These are phyloP conservation scores for Pogonocichla stellata DNA, from an alignment of 2,113 vertebrate genomes.

Conservation along the genomic window DNA sequence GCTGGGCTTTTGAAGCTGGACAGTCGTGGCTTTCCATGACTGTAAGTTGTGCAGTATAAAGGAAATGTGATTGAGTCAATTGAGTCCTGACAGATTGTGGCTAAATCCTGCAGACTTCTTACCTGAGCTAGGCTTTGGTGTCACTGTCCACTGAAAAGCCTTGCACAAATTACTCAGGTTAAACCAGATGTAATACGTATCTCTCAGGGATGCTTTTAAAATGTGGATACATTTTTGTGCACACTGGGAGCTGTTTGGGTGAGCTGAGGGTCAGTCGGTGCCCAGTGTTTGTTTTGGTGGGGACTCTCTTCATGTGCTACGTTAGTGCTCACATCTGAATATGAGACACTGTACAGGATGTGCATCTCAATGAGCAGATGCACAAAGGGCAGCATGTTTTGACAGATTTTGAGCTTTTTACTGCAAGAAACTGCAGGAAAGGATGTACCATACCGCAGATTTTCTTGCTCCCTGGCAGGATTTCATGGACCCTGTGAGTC, in stretches of 20 bases:
- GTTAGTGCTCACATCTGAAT: neutral
- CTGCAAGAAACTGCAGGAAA: constrained; percentile 54
- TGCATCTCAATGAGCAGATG: neutral
- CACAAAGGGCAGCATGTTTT: constrained; percentile 3
- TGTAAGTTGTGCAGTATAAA: neutral
- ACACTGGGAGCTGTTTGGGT: neutral
- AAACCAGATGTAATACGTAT: neutral
- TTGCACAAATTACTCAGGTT: neutral
- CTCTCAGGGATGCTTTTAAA: neutral
- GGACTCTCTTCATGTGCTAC: neutral
- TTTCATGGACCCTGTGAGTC: constrained; percentile 29
- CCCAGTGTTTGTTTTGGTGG: neutral
- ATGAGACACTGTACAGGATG: neutral
- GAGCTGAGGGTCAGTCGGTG: neutral
- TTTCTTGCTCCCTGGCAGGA: constrained; percentile 54
- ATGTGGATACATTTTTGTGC: neutral
- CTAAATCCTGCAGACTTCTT: neutral
- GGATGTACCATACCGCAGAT: constrained; percentile 39
- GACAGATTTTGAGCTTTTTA: constrained; percentile 57
- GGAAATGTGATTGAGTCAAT: neutral
- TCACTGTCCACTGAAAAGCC: neutral
- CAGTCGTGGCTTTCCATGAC: accelerated
- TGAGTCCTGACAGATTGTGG: neutral
- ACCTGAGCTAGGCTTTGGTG: neutral
- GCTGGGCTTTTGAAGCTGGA: neutral